Conservation (phyloP, 2,797 vertebrate genomes). For the Lerista edwardsae region DNA sequence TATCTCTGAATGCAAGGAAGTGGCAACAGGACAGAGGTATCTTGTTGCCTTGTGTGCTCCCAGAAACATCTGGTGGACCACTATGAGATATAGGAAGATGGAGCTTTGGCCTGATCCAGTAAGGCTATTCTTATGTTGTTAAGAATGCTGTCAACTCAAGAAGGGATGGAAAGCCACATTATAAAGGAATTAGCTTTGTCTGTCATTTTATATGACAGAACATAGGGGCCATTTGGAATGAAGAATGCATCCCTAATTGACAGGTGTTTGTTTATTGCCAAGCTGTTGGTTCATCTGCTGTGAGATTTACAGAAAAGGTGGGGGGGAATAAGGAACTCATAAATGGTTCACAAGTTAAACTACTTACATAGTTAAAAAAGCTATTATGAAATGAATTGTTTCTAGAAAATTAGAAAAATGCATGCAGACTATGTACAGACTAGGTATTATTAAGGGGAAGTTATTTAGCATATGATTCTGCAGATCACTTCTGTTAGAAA, state of each 20-base stretch:
- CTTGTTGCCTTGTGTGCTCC: no score
- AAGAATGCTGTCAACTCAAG: not conserved
- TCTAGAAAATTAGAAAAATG: not conserved
- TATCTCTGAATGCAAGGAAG: no score
- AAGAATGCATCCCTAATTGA: conserved; percentile 28
- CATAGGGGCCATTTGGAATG: conserved; percentile 17
- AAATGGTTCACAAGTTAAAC: not conserved
- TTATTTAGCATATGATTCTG: not conserved
- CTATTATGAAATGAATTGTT: conserved; percentile 7
- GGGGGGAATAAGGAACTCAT: not conserved
- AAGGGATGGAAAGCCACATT: not conserved
- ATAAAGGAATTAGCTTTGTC: conserved; percentile 7
- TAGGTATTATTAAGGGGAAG: not conserved
- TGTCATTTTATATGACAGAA: conserved; percentile 12
- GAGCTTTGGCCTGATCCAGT: no score
- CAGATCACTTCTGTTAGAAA: not conserved
- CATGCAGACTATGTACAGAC: not conserved
- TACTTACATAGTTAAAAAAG: not conserved
- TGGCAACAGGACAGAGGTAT: no score
- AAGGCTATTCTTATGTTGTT: no score
- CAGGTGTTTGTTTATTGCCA: conserved; percentile 42
- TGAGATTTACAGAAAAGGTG: conserved; percentile 21
- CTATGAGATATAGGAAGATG: no score
- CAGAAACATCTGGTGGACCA: no score
- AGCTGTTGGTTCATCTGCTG: conserved; percentile 35